Conservation (phyloP, 2,113 vertebrate genomes). For the Rhinopithecus roxellana region DNA sequence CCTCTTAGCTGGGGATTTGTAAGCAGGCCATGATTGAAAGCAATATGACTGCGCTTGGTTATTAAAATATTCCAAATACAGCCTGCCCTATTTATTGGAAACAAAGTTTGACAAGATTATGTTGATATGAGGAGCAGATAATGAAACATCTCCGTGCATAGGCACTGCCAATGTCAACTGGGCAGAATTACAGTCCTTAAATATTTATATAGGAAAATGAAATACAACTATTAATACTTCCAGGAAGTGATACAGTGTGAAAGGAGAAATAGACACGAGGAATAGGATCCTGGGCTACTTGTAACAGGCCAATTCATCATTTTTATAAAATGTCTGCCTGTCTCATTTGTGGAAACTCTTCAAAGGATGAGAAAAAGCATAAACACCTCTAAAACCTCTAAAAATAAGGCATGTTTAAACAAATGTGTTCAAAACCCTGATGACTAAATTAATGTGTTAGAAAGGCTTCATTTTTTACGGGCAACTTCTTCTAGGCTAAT, state of each 20-base stretch:
- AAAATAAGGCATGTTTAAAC: conserved; percentile 64
- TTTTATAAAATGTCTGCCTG: conserved; percentile 77
- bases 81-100: conserved; percentile 83
- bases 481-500: conserved; percentile 66
- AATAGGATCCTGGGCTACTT: conserved; percentile 76
- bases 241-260: conserved; percentile 69
- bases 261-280: conserved; percentile 79
- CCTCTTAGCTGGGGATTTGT: conserved; percentile 80
- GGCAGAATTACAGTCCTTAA: conserved; percentile 84
- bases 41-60: conserved; percentile 76
- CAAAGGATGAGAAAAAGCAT: conserved; percentile 74
- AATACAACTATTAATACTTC: conserved; percentile 83
- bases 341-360: conserved; percentile 70
- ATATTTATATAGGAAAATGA: conserved; percentile 85
- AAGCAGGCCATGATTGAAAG: conserved; percentile 82
- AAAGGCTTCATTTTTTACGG: conserved; percentile 74
- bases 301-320: conserved; percentile 80
- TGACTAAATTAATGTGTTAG: conserved; percentile 76
- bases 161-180: conserved; percentile 80
- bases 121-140: conserved; percentile 79
- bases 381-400: conserved; percentile 61
- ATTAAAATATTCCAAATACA: conserved; percentile 85
- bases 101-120: conserved; percentile 85
- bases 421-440: conserved; percentile 63
- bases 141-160: conserved; percentile 79